Percentiles rank a stretch among this genome's conserved stretches.
Conservation (phyloP, 2,797 vertebrate genomes). For the Eidolon dupreanum region DNA sequence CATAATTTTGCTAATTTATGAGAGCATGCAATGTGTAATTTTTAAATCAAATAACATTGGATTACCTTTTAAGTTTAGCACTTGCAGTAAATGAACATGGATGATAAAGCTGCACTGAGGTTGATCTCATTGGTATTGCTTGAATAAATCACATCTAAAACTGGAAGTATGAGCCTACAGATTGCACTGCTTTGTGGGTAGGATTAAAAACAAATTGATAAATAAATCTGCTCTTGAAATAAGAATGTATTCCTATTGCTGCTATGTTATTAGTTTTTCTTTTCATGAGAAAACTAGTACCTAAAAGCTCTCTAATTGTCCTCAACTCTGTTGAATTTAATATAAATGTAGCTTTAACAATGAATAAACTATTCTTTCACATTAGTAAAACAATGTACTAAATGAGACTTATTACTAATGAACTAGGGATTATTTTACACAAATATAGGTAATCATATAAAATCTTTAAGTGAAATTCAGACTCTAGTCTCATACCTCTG, state of each 20-base stretch:
- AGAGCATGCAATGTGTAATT: neutral
- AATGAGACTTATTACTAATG: neutral
- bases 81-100: constrained; percentile 26
- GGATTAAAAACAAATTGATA: constrained; percentile 67
- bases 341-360: neutral
- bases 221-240: constrained; percentile 70
- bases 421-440: neutral
- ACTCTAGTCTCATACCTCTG: neutral
- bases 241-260: neutral
- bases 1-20: constrained; percentile 56
- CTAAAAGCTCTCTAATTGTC: constrained; percentile 15
- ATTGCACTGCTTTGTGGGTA: neutral
- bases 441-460: neutral
- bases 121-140: neutral
- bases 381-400: neutral
- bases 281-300: neutral
- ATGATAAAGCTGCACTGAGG: neutral
- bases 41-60: constrained; percentile 45
- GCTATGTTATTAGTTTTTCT: constrained; percentile 49
- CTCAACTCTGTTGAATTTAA: neutral
- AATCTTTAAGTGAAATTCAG: neutral
- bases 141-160: constrained; percentile 32
- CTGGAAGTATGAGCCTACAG: neutral
- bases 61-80: constrained; percentile 58
- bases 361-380: neutral